These are phyloP conservation scores for Anguilla obscura DNA, from an alignment of 2,797 vertebrate species.

Conservation along the genomic window DNA sequence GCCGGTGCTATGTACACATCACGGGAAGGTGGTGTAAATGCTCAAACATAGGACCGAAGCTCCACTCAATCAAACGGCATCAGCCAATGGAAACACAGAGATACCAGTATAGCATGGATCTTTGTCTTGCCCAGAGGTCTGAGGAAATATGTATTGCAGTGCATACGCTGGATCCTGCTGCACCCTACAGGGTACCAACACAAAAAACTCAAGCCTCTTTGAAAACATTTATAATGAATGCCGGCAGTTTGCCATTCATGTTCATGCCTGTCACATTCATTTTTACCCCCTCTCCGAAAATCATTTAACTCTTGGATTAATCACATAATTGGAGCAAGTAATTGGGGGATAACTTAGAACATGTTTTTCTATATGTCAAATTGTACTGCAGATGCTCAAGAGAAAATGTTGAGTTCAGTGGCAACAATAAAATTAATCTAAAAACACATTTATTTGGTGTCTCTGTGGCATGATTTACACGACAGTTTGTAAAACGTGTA, in stretches of 20 bases:
- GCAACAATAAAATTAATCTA: too few species aligned
- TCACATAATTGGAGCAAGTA: too few species aligned
- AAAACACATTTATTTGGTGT: too few species aligned
- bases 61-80: background rate
- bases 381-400: too few species aligned
- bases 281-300: too few species aligned
- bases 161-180: background rate
- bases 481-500: background rate
- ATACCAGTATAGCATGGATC: background rate
- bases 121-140: background rate
- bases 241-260: background rate
- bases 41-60: background rate
- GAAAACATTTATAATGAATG: background rate
- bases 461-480: too few species aligned
- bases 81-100: background rate
- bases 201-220: background rate
- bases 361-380: too few species aligned
- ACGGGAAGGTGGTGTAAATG: background rate
- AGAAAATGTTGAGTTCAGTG: too few species aligned
- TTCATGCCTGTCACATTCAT: background rate
- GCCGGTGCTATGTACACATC: slow-evolving; percentile 12
- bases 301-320: too few species aligned
- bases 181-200: background rate
- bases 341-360: too few species aligned
- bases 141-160: background rate